Base-by-base conservation (phyloP, 2,797 vertebrate species). In the Acanthornis magna region DNA sequence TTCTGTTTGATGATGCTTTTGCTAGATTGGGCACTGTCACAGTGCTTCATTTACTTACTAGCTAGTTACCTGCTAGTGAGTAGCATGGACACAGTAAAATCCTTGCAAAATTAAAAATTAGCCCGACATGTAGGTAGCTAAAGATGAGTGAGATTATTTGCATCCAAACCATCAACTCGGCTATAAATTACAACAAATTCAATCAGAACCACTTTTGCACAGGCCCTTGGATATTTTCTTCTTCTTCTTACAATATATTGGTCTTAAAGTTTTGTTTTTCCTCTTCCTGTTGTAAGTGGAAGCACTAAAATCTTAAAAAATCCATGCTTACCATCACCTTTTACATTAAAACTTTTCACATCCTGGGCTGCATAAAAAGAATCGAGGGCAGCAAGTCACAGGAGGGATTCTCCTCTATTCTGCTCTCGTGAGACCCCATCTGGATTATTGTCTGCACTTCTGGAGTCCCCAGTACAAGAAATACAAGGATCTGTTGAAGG, bases 321-420 rank as follows among this genome's bases (percentile, higher is more conserved):
- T n/a, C 14, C 0, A 0, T 51, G 21, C 1, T 8, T 43, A 29
- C 20, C 13, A 20, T 60, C 30, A 72, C 27, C 16, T 62, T 21
- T 42, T 48, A 29, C 32, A 58, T n/a, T 51, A 62, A 73, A 77
- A 19, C 5, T 53, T 91, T 70, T 43, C 3, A 1, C 57, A 53
- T 15, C 19, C 6, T 34, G 30, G 36, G 23, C 27, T 77, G 21
- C 38, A 53, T 7, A 53, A 43, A 57, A 53, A 26, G 21, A 40
- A 61, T 14, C 5, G 5, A 48, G 12, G 10, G 7, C 30, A 82
- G 17, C 34, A 73, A 40, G 26, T 30, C 55, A 55, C 1, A 1
- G 26, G 50, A 92, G 8, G 25, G 22, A 36, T 54, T 83, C 16
- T 30, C 6, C 40, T 71, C 57, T 83, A 20, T 12, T 61, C 53